A percentile compares a stretch with the other conserved stretches of the same genome.
phyloP scores from a whole-genome alignment of 2,888 invertebrate genomes.

The Thelaira solivaga region DNA sequence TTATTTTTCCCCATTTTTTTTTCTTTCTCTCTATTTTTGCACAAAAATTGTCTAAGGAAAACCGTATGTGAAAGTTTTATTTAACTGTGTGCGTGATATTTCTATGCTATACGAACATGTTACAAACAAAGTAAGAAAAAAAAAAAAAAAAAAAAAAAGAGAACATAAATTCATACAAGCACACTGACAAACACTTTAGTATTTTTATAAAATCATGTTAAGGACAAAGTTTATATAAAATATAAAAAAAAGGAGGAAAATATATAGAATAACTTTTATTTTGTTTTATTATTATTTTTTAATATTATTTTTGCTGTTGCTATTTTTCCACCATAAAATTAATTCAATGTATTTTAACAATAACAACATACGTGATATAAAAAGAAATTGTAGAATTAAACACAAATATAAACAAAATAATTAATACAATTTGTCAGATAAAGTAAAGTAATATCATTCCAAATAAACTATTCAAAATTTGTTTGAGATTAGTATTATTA shows the following conservation, averaged over 20 bases:
- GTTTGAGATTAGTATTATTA: too few relatives aligned
- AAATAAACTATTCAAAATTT: too few relatives aligned
- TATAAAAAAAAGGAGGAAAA: background rate
- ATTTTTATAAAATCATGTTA: constrained; percentile 54
- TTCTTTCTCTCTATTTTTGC: constrained; percentile 1
- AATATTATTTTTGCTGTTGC: constrained; percentile 11
- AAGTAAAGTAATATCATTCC: too few relatives aligned
- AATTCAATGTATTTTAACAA: constrained; percentile 48
- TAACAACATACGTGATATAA: too few relatives aligned
- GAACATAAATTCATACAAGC: too few relatives aligned
- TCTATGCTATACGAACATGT: constrained; percentile 7
- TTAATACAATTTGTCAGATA: too few relatives aligned
- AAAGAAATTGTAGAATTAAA: too few relatives aligned
- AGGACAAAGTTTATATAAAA: constrained; percentile 51
- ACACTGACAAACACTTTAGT: too few relatives aligned
- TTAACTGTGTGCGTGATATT: constrained; percentile 25
- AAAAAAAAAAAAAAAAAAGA: constrained; percentile 17
- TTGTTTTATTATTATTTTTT: constrained; percentile 22
- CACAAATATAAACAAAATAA: too few relatives aligned
- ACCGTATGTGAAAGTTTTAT: constrained; percentile 41
- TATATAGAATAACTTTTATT: constrained; percentile 30
- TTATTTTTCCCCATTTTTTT: too few relatives aligned
- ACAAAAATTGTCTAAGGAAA: constrained; percentile 42
- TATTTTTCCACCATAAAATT: constrained; percentile 49
- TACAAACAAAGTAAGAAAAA: background rate